A percentile compares a stretch with the other conserved stretches of the same genome.
Evolutionary conservation across 1,140 invertebrate genomes (phyloP).

Genomic region (Drosophila parvula): DNA sequence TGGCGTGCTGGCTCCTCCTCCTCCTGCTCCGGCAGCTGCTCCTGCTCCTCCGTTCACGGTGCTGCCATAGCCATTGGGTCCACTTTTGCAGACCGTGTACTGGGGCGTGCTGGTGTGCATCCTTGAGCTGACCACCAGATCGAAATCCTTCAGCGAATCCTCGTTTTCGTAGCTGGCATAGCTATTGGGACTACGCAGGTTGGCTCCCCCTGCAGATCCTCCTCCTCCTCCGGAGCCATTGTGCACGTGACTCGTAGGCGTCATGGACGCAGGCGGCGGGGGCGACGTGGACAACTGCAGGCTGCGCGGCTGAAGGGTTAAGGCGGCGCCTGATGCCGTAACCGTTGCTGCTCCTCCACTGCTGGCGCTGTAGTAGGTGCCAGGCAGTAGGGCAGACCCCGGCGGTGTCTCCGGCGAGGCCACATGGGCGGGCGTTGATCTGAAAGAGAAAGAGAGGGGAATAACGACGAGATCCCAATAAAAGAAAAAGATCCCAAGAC

Average conservation of each 20-base stretch:
- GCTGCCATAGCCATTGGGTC: slow-evolving; percentile 45
- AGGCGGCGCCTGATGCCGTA: no score
- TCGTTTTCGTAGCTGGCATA: slow-evolving; percentile 82
- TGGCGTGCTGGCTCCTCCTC: slow-evolving; percentile 47
- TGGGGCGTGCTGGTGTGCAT: slow-evolving; percentile 74
- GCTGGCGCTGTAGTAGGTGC: slow-evolving; percentile 39
- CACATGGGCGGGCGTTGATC: slow-evolving; percentile 52
- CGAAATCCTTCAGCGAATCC: slow-evolving; percentile 81
- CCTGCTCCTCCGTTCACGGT: slow-evolving; percentile 4
- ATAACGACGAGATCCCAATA: background rate
- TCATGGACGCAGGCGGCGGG: slow-evolving; percentile 56
- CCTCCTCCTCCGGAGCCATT: slow-evolving; percentile 28
- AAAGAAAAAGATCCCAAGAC: slow-evolving; percentile 16
- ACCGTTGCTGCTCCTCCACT: background rate
- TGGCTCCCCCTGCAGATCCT: slow-evolving; percentile 1
- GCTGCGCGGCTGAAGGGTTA: slow-evolving; percentile 27
- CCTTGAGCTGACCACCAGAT: slow-evolving; percentile 51
- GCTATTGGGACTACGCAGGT: slow-evolving; percentile 75
- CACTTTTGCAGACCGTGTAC: slow-evolving; percentile 34
- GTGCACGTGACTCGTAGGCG: slow-evolving; percentile 50
- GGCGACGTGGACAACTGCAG: slow-evolving; percentile 59
- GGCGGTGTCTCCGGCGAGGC: slow-evolving; percentile 56
- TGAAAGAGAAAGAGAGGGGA: slow-evolving; percentile 23
- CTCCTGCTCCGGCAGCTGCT: background rate
- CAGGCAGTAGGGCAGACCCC: slow-evolving; percentile 35